phyloP scores from a whole-genome alignment of 2,113 vertebrate genomes.

The Sorex fumeus region DNA sequence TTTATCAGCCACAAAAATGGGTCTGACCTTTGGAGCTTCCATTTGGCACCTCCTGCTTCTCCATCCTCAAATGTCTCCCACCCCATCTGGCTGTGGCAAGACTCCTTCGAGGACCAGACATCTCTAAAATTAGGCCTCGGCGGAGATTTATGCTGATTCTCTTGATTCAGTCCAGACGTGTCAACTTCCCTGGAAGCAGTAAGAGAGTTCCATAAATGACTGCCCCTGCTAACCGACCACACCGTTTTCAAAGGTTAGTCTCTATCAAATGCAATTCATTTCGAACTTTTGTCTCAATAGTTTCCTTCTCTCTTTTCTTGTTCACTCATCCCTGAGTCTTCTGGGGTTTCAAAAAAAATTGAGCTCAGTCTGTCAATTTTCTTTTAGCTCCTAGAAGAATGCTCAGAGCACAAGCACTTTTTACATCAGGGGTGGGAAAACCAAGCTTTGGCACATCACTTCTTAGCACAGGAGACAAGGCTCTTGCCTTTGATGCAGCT shows the following conservation, averaged over 20 bases:
- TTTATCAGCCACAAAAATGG: conserved; percentile 74
- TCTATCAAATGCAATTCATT: conserved; percentile 79
- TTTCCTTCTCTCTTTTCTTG: conserved; percentile 66
- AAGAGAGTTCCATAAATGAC: conserved; percentile 75
- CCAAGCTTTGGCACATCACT: background rate
- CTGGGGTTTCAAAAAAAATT: conserved; percentile 32
- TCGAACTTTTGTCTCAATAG: conserved; percentile 76
- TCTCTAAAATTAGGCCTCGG: conserved; percentile 81
- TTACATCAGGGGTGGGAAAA: background rate
- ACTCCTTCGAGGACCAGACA: conserved; percentile 78
- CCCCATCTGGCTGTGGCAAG: conserved; percentile 81
- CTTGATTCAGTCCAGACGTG: conserved; percentile 82
- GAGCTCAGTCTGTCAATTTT: background rate
- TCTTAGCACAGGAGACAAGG: background rate
- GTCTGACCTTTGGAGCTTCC: conserved; percentile 81
- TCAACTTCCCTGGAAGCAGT: conserved; percentile 79
- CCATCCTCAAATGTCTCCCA: conserved; percentile 80
- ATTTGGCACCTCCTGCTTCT: conserved; percentile 73
- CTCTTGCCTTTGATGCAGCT: too few species aligned
- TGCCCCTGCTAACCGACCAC: conserved; percentile 74
- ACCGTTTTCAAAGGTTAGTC: conserved; percentile 80
- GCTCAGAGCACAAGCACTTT: background rate
- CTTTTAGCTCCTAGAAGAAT: conserved; percentile 49
- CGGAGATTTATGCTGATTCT: conserved; percentile 81
- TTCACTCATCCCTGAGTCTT: conserved; percentile 49